A percentile compares a stretch with the other conserved stretches of the same genome.
Evolutionary conservation across 2,113 vertebrate species (phyloP).

Genomic region (Chionis minor): DNA sequence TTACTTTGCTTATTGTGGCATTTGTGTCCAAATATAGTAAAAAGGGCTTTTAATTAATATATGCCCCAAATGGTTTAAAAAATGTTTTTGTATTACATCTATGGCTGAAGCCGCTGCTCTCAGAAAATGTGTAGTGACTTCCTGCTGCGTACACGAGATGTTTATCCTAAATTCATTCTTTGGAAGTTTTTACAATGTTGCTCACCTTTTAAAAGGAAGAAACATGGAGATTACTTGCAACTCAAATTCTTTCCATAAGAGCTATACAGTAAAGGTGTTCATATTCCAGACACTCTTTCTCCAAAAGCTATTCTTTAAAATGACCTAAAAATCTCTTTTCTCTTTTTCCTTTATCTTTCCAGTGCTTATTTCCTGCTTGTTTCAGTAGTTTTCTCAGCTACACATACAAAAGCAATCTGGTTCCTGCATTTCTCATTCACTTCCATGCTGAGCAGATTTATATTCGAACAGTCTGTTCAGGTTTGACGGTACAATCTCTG

Average conservation of each 20-base stretch:
- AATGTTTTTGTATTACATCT: background rate
- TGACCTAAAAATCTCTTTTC: background rate
- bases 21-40: background rate
- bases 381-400: background rate
- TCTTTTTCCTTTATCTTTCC: background rate
- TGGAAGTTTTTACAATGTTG: background rate
- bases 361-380: background rate
- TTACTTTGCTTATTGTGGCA: background rate
- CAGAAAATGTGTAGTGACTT: background rate
- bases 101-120: background rate
- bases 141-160: background rate
- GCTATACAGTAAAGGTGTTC: background rate
- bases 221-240: background rate
- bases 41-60: background rate
- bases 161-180: background rate
- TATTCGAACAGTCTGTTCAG: background rate
- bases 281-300: background rate
- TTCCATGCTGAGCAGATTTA: background rate
- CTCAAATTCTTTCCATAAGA: background rate
- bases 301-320: background rate
- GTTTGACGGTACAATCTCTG: background rate
- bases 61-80: background rate
- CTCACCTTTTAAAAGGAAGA: background rate
- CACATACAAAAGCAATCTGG: background rate
- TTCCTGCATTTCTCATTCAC: background rate